A percentile compares a stretch with the other conserved stretches of the same genome.
Evolutionary conservation across 2,888 invertebrate genomes (phyloP).

Genomic region (Cancer borealis): DNA sequence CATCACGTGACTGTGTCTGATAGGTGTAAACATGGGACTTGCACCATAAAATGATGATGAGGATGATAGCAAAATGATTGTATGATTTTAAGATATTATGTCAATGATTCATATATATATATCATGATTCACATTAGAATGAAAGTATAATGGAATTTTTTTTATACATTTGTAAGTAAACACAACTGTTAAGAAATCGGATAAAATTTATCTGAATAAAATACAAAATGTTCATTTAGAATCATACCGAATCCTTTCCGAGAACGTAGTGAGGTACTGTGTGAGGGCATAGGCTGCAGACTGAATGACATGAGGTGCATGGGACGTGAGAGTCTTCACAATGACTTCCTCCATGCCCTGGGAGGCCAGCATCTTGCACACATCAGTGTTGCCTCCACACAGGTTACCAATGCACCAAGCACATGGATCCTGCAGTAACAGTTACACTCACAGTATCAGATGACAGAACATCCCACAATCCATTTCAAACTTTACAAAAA

Average conservation of each 20-base stretch:
- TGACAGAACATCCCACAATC: neutral
- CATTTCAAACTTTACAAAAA: neutral
- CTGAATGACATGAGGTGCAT: slow-evolving; percentile 58
- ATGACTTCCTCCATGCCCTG: slow-evolving; percentile 60
- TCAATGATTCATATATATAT: too few relatives aligned
- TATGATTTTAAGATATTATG: too few relatives aligned
- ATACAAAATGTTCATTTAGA: neutral
- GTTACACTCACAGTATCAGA: neutral
- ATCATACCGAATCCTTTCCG: slow-evolving; percentile 55
- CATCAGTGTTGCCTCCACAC: slow-evolving; percentile 53
- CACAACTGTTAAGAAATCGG: too few relatives aligned
- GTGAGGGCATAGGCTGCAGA: slow-evolving; percentile 63
- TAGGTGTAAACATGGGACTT: too few relatives aligned
- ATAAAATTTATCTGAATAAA: neutral
- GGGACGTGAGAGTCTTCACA: slow-evolving; percentile 46
- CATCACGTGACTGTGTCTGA: neutral
- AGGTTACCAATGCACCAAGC: slow-evolving; percentile 70
- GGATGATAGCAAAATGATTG: too few relatives aligned
- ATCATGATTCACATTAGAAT: too few relatives aligned
- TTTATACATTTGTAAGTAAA: too few relatives aligned
- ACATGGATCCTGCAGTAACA: slow-evolving; percentile 60
- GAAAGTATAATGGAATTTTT: too few relatives aligned
- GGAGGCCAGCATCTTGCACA: slow-evolving; percentile 53
- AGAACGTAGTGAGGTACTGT: slow-evolving; percentile 61
- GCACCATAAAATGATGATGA: too few relatives aligned